Conservation (phyloP, 2,113 vertebrate genomes). For the Epinephelus cyanopodus region DNA sequence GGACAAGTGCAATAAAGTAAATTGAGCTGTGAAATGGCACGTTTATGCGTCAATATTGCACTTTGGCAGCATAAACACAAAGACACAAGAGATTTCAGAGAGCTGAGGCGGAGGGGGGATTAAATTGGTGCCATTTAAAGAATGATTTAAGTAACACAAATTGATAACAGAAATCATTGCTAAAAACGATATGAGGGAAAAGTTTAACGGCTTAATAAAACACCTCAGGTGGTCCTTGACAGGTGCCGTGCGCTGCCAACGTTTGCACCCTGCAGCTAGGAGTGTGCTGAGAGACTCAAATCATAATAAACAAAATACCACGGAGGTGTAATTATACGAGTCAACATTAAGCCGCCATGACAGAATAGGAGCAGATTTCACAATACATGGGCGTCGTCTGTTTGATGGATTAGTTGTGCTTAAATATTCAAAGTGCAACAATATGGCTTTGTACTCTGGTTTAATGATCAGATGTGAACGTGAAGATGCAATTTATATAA, state of each 20-base stretch:
- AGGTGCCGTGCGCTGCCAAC: slow-evolving; percentile 63
- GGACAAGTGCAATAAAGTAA: slow-evolving; percentile 82
- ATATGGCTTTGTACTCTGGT: slow-evolving; percentile 8
- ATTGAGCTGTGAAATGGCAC: slow-evolving; percentile 72
- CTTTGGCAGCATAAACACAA: slow-evolving; percentile 55
- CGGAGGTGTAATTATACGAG: slow-evolving; percentile 58
- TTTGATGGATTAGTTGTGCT: slow-evolving; percentile 54
- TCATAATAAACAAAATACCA: slow-evolving; percentile 65
- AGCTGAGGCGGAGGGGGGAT: slow-evolving; percentile 22
- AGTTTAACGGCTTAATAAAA: slow-evolving; percentile 35
- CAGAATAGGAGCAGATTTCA: slow-evolving; percentile 63
- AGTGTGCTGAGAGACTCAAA: slow-evolving; percentile 46
- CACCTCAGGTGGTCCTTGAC: slow-evolving; percentile 58
- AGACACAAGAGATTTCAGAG: slow-evolving; percentile 39
- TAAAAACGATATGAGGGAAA: slow-evolving; percentile 26
- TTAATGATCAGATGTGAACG: slow-evolving; percentile 7
- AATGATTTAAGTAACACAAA: slow-evolving; percentile 41
- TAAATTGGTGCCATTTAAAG: slow-evolving; percentile 25
- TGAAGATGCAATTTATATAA: neutral
- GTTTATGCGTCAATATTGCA: slow-evolving; percentile 70
- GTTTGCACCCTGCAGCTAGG: slow-evolving; percentile 58
- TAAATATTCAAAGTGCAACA: slow-evolving; percentile 42
- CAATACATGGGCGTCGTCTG: slow-evolving; percentile 21
- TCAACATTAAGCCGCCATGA: slow-evolving; percentile 44
- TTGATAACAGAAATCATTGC: slow-evolving; percentile 53